Evolutionary conservation across 2,113 vertebrate genomes (phyloP).

Genomic region (Aegotheles bennettii): DNA sequence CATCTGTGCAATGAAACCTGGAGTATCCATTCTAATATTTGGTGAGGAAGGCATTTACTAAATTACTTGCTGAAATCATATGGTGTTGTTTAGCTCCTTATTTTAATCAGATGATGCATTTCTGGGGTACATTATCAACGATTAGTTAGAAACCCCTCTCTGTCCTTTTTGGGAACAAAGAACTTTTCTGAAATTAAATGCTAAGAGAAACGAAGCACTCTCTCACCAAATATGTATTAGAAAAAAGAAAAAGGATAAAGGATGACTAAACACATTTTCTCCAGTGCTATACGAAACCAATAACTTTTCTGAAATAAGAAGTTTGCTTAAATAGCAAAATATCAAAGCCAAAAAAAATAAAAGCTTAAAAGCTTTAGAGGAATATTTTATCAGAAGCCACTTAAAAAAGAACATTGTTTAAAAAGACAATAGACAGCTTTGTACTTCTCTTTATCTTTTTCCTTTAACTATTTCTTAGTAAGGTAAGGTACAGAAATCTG

Average conservation of each 20-base stretch:
- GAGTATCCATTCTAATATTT: conserved; percentile 80
- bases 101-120: conserved; percentile 78
- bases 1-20: conserved; percentile 84
- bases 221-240: neutral
- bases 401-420: conserved; percentile 15
- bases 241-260: conserved; percentile 16
- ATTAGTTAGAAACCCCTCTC: conserved; percentile 73
- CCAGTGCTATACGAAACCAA: neutral
- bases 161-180: conserved; percentile 67
- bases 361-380: neutral
- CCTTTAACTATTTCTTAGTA: conserved; percentile 25
- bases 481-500: neutral
- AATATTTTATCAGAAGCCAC: conserved; percentile 5
- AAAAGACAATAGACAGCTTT: conserved; percentile 2
- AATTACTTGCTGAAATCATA: conserved; percentile 84
- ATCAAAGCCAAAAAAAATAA: neutral
- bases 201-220: conserved; percentile 27
- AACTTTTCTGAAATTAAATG: conserved; percentile 62
- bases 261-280: neutral
- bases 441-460: neutral
- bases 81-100: conserved; percentile 81
- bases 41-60: conserved; percentile 84
- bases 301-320: conserved; percentile 23
- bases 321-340: conserved; percentile 14
- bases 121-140: conserved; percentile 70